phyloP scores from a whole-genome alignment of 2,797 vertebrate species.

The Platalea minor region DNA sequence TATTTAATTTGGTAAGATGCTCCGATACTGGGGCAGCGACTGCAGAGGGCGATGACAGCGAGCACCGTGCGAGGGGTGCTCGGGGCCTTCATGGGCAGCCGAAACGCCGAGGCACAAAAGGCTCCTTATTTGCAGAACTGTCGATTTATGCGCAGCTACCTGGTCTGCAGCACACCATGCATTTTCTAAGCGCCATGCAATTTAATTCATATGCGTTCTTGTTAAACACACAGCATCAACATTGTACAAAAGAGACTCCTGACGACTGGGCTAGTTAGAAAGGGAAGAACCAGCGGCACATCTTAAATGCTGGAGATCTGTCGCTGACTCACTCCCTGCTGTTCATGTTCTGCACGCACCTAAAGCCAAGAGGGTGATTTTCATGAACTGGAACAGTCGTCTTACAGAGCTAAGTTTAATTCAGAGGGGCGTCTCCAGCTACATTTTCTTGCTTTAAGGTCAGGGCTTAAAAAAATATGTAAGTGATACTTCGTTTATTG shows the following conservation, averaged over 20 bases:
- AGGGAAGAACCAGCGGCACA: neutral
- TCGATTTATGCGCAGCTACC: neutral
- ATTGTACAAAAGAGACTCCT: neutral
- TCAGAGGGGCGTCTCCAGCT: neutral
- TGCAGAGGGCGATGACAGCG: neutral
- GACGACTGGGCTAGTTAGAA: neutral
- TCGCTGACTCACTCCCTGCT: neutral
- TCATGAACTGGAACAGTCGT: neutral
- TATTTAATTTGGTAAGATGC: constrained; percentile 39
- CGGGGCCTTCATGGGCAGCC: neutral
- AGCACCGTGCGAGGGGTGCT: rapidly evolving
- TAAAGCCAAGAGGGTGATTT: neutral
- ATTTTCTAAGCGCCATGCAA: neutral
- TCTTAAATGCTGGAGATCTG: neutral
- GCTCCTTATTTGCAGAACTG: neutral
- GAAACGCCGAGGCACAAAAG: neutral
- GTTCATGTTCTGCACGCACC: neutral
- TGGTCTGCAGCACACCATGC: neutral
- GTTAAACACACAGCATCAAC: neutral
- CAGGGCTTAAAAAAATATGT: neutral
- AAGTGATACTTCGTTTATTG: neutral
- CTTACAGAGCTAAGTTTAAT: neutral
- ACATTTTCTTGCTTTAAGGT: neutral
- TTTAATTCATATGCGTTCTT: neutral
- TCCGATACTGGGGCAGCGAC: neutral